Base-by-base conservation (phyloP, 2,888 invertebrate species). In the Anoncus sp. region DNA sequence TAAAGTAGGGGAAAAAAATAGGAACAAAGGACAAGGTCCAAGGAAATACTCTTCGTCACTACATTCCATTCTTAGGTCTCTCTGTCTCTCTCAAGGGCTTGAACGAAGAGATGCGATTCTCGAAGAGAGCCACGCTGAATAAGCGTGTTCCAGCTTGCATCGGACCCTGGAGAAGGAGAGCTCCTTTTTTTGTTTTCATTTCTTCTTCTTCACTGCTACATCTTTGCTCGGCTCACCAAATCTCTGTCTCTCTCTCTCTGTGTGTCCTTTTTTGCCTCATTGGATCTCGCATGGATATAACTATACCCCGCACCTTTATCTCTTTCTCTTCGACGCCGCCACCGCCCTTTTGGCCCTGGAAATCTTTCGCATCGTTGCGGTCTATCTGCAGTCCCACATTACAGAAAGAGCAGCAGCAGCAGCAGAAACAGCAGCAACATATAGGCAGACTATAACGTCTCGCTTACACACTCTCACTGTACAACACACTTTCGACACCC, bases 51-150 rank as follows among this genome's bases (percentile, higher is more conserved):
- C 59, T 67, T 67, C 70, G 12, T 59, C 59, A 40, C 74, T 81
- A 81, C 83, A 85, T 86, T 84, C 84, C 85, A 65, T 69, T 69
- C 80, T 45, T 31, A 14, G 47, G 43, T 35, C 10, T 20, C 62
- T n/a, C 51, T n/a, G 16, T 16, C 53, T 18, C 43, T 69, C 43
- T 47, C 27, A 20, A 12, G 12, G n/a, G 40, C 55, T 40, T 35
- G 40, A 40, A n/a, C n/a, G 67, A 47, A 73, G 31, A 65, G 57
- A 65, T 31, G n/a, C 60, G 45, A n/a, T 4, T 31, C 57, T 45
- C 63, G 66, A 53, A 65, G 49, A 62, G 27, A 62, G 27, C 70
- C 40, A 35, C 45, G 47, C 18, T 35, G 63, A 47, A 49, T 9
- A 20, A 69, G 81, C 81, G 72, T 71, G 77, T 81, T 79, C 60